A percentile compares a stretch with the other conserved stretches of the same genome.
Conservation (phyloP, 2,888 invertebrate species). For the Plagodis pulveraria region DNA sequence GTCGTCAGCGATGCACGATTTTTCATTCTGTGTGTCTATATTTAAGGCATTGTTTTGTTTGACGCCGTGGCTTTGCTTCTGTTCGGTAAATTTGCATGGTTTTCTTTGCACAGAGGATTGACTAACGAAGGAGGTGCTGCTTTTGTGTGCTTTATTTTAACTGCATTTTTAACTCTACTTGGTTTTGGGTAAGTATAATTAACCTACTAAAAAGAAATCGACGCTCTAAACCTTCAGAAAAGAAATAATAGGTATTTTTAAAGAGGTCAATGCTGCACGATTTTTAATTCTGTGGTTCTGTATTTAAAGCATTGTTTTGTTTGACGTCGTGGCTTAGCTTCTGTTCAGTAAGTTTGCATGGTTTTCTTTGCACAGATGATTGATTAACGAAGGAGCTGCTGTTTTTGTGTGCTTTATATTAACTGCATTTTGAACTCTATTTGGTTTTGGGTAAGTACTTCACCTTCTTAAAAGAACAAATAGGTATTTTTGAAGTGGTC, state of each 20-base stretch:
- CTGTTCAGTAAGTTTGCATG: conserved; percentile 7
- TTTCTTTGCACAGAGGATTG: neutral
- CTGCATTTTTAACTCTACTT: too few relatives aligned
- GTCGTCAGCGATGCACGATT: conserved; percentile 37
- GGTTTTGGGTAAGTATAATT: too few relatives aligned
- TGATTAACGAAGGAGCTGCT: neutral
- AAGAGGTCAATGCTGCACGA: conserved; percentile 35
- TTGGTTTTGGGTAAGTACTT: too few relatives aligned
- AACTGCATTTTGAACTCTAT: too few relatives aligned
- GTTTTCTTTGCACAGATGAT: neutral
- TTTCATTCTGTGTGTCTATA: conserved; percentile 18
- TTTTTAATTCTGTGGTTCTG: conserved; percentile 13
- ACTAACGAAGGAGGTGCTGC: neutral
- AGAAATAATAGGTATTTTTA: conserved; percentile 71
- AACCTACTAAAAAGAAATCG: conserved; percentile 62
- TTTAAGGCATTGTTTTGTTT: conserved; percentile 20
- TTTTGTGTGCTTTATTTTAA: neutral
- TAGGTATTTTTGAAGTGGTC: conserved; percentile 62
- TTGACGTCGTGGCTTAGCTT: conserved; percentile 25
- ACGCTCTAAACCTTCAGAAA: conserved; percentile 58
- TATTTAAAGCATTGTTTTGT: conserved; percentile 23
- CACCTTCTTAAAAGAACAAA: conserved; percentile 64
- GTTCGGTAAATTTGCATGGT: conserved; percentile 4
- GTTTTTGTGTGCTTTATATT: neutral
- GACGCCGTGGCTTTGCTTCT: conserved; percentile 24